phyloP scores from a whole-genome alignment of 2,113 vertebrate genomes.

The Hypomesus transpacificus region DNA sequence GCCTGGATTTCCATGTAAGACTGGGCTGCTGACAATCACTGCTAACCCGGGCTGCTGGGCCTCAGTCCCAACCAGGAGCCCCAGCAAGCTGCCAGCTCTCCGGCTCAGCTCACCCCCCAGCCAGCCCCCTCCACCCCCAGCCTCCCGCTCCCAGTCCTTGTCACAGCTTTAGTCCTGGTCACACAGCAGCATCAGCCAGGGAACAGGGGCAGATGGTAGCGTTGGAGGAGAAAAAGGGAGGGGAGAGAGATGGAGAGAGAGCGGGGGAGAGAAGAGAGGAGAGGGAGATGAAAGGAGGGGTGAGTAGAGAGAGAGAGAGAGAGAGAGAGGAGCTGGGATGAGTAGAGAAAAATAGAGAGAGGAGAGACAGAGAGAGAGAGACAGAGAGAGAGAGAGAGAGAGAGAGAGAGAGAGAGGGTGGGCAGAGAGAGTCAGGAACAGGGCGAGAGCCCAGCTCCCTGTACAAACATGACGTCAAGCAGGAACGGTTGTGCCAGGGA shows the following conservation, averaged over 20 bases:
- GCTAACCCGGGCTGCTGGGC: conserved; percentile 31
- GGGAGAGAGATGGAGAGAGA: not conserved
- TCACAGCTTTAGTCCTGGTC: not conserved
- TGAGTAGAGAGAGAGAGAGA: not conserved
- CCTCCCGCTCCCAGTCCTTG: no score
- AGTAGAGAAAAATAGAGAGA: not conserved
- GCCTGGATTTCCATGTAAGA: conserved; percentile 51
- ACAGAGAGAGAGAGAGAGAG: not conserved
- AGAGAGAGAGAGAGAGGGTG: conserved; percentile 5
- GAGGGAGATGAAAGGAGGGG: not conserved
- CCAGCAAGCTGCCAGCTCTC: conserved; percentile 28
- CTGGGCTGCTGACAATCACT: conserved; percentile 33
- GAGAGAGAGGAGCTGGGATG: not conserved
- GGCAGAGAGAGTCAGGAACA: not conserved
- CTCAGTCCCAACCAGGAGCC: conserved; percentile 33
- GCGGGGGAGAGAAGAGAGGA: not conserved
- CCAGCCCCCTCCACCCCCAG: no score
- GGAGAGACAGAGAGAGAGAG: not conserved
- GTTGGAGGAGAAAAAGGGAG: not conserved
- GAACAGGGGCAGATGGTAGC: not conserved
- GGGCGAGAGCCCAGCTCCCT: not conserved
- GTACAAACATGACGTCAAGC: not conserved
- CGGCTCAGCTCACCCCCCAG: conserved; percentile 6
- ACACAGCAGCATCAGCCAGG: no score
- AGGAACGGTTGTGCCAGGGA: not conserved